Evolutionary conservation across 1,140 invertebrate genomes (phyloP), one percentile per base, ranked within the genome.

Genomic region (Danaus melanippus): DNA sequence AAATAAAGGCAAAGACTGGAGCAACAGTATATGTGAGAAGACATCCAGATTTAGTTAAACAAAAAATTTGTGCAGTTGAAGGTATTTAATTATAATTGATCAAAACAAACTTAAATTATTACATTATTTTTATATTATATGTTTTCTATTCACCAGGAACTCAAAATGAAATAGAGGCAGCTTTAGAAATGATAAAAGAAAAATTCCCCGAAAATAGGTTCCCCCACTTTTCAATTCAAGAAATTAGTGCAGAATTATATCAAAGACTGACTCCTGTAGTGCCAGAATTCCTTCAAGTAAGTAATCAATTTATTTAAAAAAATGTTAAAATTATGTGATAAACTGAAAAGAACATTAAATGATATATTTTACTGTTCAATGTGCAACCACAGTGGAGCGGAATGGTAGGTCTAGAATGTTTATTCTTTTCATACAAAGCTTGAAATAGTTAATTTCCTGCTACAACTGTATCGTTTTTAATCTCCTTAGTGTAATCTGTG

Each of bases 11-110:
- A 3, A 92, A 92, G 66, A 93, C 94, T 0, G 90, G 92, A 66
- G 93, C 95, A 11, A 92, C 89, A 66, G 92, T 98, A 45, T 84
- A 91, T 49, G 90, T 98, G 7, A 93, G 92, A 78, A 90, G 90
- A 69, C 94, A 96, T 86, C 92, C 92, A 9, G 90, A 90, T 43
- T 87, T 87, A 50, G 83, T 89, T 9, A 91, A 92, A 65, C 87
- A 92, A 62, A 96, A 96, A 86, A 90, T 96, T 62, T 97, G 95
- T 87, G 89, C 90, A 52, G 90, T 97, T 69, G 92, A 96, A 90
- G 96, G 94, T 91, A 74, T 65, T n/a, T 59, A 46, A 39, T 41
- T 48, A 50, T 51, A 51, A 44, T 45, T 50, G 2, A 48, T 46
- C 9, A 46, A 9, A 10, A 12, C 21, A n/a, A 9, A 12, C 2